These are phyloP conservation scores for Plebejus melissa DNA, from an alignment of 2,888 invertebrate species.

Conservation along the genomic window DNA sequence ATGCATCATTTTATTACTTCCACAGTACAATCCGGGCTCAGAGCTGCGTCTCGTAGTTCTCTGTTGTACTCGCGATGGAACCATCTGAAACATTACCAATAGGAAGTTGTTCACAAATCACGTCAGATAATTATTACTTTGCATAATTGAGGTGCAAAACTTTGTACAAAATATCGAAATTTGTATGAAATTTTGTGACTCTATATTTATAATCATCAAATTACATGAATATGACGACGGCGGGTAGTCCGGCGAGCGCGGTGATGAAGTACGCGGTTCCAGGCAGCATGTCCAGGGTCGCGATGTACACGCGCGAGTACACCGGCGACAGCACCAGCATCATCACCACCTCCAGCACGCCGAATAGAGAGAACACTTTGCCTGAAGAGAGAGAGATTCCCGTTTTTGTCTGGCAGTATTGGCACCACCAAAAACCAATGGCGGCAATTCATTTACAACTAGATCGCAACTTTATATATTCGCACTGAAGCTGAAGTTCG, in stretches of 20 bases:
- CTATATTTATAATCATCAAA: background rate
- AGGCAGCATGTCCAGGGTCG: background rate
- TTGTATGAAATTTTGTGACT: too few species aligned
- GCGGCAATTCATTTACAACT: background rate
- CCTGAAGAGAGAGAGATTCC: background rate
- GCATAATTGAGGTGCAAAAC: too few species aligned
- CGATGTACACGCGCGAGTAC: background rate
- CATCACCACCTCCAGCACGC: background rate
- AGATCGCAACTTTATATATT: background rate
- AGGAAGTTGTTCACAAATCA: background rate
- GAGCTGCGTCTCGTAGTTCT: background rate
- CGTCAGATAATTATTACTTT: too few species aligned
- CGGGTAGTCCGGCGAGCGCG: background rate
- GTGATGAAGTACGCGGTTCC: background rate
- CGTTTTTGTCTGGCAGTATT: background rate
- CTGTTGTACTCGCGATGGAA: background rate
- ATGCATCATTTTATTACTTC: background rate
- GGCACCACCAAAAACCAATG: background rate
- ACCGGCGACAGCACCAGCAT: slow-evolving; percentile 1
- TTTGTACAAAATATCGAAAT: too few species aligned
- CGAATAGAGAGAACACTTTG: slow-evolving; percentile 4
- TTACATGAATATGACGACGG: background rate
- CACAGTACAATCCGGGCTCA: background rate
- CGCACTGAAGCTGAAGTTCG: too few species aligned
- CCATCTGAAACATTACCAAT: background rate